phyloP scores from a whole-genome alignment of 2,797 vertebrate species.

The Urocyon cinereoargenteus region DNA sequence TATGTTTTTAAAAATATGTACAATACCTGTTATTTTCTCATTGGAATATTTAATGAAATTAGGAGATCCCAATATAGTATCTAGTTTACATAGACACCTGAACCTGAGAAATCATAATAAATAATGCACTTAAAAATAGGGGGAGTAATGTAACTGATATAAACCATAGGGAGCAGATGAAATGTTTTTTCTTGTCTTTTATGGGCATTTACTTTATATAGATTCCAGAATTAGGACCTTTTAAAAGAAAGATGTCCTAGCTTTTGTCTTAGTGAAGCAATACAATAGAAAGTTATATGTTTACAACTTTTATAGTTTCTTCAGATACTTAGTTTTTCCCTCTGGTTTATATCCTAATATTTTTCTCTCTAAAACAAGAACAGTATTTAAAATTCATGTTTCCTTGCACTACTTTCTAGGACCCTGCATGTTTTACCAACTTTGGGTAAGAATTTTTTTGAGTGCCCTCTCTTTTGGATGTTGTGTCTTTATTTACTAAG shows the following conservation, averaged over 20 bases:
- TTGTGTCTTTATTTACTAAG: neutral
- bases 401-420: neutral
- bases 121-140: neutral
- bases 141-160: neutral
- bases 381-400: neutral
- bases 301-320: slow-evolving; percentile 13
- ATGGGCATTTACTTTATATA: neutral
- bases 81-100: neutral
- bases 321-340: neutral
- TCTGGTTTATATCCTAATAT: neutral
- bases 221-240: neutral
- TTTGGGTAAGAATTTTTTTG: neutral
- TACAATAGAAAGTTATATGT: neutral
- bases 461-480: neutral
- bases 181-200: neutral
- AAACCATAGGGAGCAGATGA: neutral
- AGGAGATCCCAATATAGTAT: neutral
- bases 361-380: neutral
- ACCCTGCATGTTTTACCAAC: neutral
- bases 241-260: neutral
- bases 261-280: slow-evolving; percentile 8
- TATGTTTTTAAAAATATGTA: neutral
- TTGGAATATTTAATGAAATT: slow-evolving; percentile 50
- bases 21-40: slow-evolving; percentile 33
- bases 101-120: slow-evolving; percentile 12